Conservation (phyloP, 2,888 invertebrate genomes). For the Aspidapion aeneum region DNA sequence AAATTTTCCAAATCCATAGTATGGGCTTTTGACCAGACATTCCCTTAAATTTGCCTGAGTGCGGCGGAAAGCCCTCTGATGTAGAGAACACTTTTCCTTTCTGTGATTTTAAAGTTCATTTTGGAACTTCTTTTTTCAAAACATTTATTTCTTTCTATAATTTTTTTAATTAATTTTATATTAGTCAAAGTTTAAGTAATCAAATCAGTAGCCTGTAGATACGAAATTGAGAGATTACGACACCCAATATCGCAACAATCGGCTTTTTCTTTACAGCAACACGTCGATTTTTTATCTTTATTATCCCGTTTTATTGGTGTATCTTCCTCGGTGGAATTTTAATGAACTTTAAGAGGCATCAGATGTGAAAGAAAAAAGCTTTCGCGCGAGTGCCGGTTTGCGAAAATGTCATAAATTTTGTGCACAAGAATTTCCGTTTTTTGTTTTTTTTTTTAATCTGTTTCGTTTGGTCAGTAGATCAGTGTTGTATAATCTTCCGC, state of each 20-base stretch:
- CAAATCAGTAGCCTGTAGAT: too few relatives aligned
- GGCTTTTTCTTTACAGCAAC: not conserved
- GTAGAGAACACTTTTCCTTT: too few relatives aligned
- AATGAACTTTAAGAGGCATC: slow-evolving; percentile 28
- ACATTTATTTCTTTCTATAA: too few relatives aligned
- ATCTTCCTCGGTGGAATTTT: slow-evolving; percentile 32
- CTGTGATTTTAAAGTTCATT: too few relatives aligned
- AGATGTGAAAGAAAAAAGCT: not conserved
- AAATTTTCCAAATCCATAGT: too few relatives aligned
- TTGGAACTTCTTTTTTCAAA: too few relatives aligned
- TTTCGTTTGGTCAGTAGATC: not conserved
- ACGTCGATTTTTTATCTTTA: slow-evolving; percentile 1
- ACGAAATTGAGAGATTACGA: not conserved
- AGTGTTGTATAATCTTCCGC: too few relatives aligned
- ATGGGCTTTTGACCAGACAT: too few relatives aligned
- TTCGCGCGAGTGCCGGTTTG: not conserved
- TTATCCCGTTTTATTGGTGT: slow-evolving; percentile 24
- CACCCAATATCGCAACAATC: not conserved
- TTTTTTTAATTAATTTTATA: too few relatives aligned
- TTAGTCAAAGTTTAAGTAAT: too few relatives aligned
- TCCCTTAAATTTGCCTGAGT: too few relatives aligned
- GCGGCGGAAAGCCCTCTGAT: too few relatives aligned
- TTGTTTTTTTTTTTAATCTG: not conserved
- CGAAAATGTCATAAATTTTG: not conserved
- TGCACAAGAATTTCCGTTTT: not conserved